Conservation (phyloP, 2,113 vertebrate species). For the Chionomys nivalis region DNA sequence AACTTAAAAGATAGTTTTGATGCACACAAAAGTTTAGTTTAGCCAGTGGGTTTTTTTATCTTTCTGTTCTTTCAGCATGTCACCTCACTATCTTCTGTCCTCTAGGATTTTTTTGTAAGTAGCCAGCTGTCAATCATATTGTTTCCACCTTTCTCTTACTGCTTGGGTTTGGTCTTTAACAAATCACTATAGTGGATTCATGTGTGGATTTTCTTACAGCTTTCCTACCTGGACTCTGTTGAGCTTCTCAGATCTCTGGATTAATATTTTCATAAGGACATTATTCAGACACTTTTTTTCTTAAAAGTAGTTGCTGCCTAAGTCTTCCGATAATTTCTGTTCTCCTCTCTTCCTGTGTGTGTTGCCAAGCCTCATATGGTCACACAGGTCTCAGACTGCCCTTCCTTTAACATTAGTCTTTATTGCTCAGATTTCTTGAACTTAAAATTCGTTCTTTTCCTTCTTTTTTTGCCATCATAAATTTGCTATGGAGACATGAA, state of each 20-base stretch:
- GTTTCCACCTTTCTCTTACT: not conserved
- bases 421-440: not conserved
- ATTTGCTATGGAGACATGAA: not conserved
- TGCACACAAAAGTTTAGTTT: not conserved
- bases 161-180: not conserved
- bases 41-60: not conserved
- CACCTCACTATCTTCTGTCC: not conserved
- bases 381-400: not conserved
- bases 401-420: not conserved
- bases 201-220: not conserved
- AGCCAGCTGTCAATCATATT: not conserved
- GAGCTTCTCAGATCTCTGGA: not conserved
- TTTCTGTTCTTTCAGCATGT: not conserved
- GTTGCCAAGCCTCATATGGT: not conserved
- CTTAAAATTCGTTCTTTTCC: not conserved
- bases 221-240: not conserved
- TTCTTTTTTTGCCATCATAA: not conserved
- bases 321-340: not conserved
- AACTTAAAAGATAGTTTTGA: not conserved
- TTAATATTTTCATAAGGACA: not conserved
- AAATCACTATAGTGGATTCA: not conserved
- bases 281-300: not conserved
- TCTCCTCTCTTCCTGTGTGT: not conserved
- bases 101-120: not conserved
- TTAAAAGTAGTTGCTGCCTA: not conserved